These are phyloP conservation scores for Steatornis caripensis DNA, from an alignment of 2,113 vertebrate species.

Conservation along the genomic window DNA sequence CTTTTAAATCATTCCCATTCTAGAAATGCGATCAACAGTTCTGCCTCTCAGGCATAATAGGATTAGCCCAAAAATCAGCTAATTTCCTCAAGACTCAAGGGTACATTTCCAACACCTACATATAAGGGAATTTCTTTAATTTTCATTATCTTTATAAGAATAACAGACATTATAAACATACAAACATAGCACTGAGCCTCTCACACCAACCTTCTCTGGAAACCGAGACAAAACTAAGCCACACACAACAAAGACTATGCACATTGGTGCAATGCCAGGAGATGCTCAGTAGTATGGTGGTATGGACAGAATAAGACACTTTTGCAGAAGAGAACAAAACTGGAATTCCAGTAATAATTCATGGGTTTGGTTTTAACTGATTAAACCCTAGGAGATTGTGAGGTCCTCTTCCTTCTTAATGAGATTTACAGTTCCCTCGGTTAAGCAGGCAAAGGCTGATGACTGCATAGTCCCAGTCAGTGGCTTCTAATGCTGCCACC, in stretches of 20 bases:
- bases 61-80: neutral
- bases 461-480: neutral
- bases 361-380: neutral
- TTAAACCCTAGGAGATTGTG: neutral
- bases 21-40: neutral
- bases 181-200: neutral
- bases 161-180: neutral
- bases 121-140: neutral
- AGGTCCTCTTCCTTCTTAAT: neutral
- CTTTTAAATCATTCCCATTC: neutral
- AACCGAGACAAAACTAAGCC: neutral
- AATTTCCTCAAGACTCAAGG: neutral
- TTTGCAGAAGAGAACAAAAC: neutral
- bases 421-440: neutral
- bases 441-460: neutral
- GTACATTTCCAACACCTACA: neutral
- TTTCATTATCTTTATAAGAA: neutral
- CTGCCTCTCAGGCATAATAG: neutral
- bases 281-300: neutral
- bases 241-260: accelerated
- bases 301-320: neutral
- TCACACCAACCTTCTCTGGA: neutral
- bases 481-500: neutral
- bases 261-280: too few relatives aligned
- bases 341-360: neutral